Evolutionary conservation across 2,113 vertebrate genomes (phyloP), one percentile per base, ranked within the genome.

Genomic region (Etheostoma cragini): DNA sequence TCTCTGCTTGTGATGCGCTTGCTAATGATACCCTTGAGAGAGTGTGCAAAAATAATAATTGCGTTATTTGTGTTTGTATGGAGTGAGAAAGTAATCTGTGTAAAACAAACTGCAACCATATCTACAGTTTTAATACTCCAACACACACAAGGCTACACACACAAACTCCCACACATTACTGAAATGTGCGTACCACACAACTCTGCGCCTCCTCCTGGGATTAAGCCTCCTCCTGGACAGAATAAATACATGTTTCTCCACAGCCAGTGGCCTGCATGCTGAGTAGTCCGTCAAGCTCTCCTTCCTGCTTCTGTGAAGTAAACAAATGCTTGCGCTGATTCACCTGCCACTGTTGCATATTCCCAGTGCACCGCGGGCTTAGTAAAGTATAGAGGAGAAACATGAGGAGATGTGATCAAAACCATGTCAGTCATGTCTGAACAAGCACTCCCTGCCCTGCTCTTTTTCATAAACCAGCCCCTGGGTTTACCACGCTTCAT

Each of bases 261-360:
- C 85, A 57, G 81, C 78, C 65, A 85, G 84, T 72, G 77, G 88
- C 79, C 88, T 81, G 84, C 89, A 87, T 89, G 87, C 88, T 78
- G 87, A 92, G 83, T 84, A 81, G 87, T 63, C 79, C 52, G 89
- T 87, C 89, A 81, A 75, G 70, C 84, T 77, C 83, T 60, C 65
- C 80, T 80, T 71, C 63, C 83, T 57, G 73, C 87, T 73, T 64
- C 88, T 61, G 70, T 81, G 88, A 87, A 81, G 84, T 84, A 91
- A 92, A 92, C 86, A 89, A 90, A 89, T 86, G 84, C 89, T 75
- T 5, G 47, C 56, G 64, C 80, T 87, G 90, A 88, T 91, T 91
- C 90, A 89, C 90, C 91, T 90, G 91, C 84, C 90, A 88, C 84
- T 53, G 84, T 69, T 81, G 78, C 89, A 78, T 87, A 90, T 92